phyloP scores from a whole-genome alignment of 2,113 vertebrate species.

The Pelecanoides urinatrix region DNA sequence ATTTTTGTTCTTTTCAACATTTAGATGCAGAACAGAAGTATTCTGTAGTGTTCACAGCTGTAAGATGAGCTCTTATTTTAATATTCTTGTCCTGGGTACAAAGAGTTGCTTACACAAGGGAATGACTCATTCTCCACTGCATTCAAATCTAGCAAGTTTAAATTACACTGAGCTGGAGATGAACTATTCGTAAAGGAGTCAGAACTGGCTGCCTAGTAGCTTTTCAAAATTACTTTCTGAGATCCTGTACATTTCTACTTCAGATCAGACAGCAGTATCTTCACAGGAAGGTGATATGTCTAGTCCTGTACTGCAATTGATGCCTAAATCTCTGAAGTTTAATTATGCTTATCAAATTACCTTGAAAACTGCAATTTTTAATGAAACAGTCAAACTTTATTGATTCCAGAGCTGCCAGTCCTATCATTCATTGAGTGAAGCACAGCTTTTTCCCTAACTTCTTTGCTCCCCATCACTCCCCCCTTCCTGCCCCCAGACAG shows the following conservation, averaged over 20 bases:
- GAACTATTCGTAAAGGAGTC: background rate
- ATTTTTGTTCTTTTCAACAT: background rate
- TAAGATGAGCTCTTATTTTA: constrained; percentile 25
- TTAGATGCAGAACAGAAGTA: background rate
- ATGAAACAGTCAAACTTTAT: background rate
- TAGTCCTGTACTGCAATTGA: background rate
- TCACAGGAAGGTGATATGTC: background rate
- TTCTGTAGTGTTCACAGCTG: background rate
- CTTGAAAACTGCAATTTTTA: background rate
- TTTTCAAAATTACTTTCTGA: background rate
- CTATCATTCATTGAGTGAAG: background rate
- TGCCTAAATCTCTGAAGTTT: background rate
- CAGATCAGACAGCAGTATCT: background rate
- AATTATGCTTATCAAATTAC: background rate
- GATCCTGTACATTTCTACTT: background rate
- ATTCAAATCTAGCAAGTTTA: background rate
- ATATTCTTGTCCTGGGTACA: background rate
- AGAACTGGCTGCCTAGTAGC: background rate
- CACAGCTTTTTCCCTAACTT: background rate
- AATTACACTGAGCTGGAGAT: background rate
- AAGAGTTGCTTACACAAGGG: background rate
- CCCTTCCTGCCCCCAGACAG: fast-evolving
- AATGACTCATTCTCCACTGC: background rate
- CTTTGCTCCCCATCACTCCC: background rate
- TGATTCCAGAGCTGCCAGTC: background rate